A percentile compares a stretch with the other conserved stretches of the same genome.
phyloP scores from a whole-genome alignment of 2,797 vertebrate species.

The Hypotaenidia philippensis region DNA sequence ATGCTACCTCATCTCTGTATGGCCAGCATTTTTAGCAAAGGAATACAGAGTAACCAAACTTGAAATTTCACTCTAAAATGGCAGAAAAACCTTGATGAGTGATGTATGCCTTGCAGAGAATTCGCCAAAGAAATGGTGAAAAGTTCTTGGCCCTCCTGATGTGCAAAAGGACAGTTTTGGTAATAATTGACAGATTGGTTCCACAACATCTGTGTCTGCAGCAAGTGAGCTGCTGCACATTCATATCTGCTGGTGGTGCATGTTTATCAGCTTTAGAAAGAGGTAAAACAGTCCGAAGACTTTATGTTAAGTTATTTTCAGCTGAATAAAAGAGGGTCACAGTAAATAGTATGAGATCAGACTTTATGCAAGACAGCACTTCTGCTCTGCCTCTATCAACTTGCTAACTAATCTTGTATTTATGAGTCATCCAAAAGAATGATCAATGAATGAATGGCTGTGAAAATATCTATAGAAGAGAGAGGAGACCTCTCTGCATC shows the following conservation, averaged over 20 bases:
- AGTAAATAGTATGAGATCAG: not conserved
- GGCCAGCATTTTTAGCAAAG: constrained; percentile 21
- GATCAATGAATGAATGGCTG: not conserved
- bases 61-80: constrained; percentile 6
- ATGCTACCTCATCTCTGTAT: not conserved
- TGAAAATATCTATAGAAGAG: not conserved
- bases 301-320: not conserved
- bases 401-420: not conserved
- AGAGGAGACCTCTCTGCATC: not conserved
- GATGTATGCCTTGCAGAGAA: not conserved
- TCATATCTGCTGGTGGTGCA: not conserved
- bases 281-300: not conserved
- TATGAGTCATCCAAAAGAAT: not conserved
- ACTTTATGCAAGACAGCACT: not conserved
- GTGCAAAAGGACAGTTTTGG: not conserved
- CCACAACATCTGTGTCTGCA: not conserved
- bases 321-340: not conserved
- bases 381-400: not conserved
- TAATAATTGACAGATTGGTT: not conserved
- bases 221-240: not conserved
- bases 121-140: not conserved
- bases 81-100: not conserved
- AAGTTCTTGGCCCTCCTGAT: not conserved
- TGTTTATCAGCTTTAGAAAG: not conserved
- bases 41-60: not conserved